These are phyloP conservation scores for Gorsachius magnificus DNA, from an alignment of 2,797 vertebrate species.

Conservation along the genomic window DNA sequence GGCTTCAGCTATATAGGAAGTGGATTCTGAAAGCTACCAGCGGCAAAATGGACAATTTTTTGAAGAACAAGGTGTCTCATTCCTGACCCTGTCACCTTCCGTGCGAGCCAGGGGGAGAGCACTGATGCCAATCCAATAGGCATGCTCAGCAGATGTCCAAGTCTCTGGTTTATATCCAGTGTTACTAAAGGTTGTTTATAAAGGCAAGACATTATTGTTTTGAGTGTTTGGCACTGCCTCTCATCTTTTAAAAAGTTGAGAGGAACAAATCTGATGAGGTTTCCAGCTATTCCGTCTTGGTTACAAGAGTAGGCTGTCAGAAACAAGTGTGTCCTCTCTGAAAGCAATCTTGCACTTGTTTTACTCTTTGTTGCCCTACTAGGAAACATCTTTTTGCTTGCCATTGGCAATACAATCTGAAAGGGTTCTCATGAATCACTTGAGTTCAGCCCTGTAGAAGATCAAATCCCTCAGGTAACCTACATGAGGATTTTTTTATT, in stretches of 20 bases:
- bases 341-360: not conserved
- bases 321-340: not conserved
- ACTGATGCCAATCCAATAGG: conserved; percentile 35
- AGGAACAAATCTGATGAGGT: conserved; percentile 51
- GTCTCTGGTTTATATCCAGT: conserved; percentile 44
- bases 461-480: not conserved
- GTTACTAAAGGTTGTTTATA: conserved; percentile 63
- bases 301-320: not conserved
- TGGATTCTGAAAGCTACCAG: not conserved
- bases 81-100: conserved; percentile 39
- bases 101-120: conserved; percentile 16
- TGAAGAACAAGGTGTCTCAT: conserved; percentile 51
- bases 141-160: conserved; percentile 20
- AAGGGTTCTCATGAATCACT: not conserved
- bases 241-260: conserved; percentile 16
- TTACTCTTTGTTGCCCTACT: not conserved
- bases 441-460: not conserved
- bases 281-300: conserved; percentile 36
- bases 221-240: conserved; percentile 40
- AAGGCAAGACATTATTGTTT: conserved; percentile 57
- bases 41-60: conserved; percentile 50
- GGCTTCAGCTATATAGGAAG: not conserved
- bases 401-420: not conserved
- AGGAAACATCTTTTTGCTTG: not conserved
- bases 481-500: conserved; percentile 17